Conservation (phyloP, 2,113 vertebrate genomes). For the Microcebus murinus region DNA sequence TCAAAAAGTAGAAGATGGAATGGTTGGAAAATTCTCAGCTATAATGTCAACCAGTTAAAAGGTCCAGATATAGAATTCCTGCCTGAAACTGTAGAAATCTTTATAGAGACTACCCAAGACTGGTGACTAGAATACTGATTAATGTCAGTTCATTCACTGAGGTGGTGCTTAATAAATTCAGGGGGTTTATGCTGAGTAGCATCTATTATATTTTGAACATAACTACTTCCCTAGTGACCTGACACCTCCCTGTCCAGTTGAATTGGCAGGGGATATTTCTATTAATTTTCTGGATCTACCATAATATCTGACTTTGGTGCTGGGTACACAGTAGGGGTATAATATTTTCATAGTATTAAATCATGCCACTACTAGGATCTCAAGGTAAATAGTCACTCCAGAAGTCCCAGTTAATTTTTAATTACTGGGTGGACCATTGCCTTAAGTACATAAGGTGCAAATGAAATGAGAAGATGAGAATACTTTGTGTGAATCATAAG, state of each 20-base stretch:
- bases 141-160: background rate
- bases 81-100: constrained; percentile 1
- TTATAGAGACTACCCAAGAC: background rate
- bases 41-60: constrained; percentile 39
- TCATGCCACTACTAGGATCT: too few relatives aligned
- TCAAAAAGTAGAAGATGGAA: constrained; percentile 38
- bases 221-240: background rate
- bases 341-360: background rate
- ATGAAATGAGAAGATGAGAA: background rate
- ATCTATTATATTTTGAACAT: background rate
- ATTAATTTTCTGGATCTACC: background rate
- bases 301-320: background rate
- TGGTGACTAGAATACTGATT: constrained; percentile 9
- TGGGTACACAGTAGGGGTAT: background rate
- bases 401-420: background rate
- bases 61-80: background rate
- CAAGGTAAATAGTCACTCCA: background rate
- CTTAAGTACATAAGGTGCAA: background rate
- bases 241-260: background rate
- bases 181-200: background rate
- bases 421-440: background rate
- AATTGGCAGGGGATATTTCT: background rate
- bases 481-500: background rate
- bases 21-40: constrained; percentile 17
- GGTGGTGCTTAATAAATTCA: background rate